Percentiles rank a stretch among this genome's conserved stretches.
These are phyloP conservation scores for Mungos mungo DNA, from an alignment of 2,113 vertebrate genomes.

Conservation along the genomic window DNA sequence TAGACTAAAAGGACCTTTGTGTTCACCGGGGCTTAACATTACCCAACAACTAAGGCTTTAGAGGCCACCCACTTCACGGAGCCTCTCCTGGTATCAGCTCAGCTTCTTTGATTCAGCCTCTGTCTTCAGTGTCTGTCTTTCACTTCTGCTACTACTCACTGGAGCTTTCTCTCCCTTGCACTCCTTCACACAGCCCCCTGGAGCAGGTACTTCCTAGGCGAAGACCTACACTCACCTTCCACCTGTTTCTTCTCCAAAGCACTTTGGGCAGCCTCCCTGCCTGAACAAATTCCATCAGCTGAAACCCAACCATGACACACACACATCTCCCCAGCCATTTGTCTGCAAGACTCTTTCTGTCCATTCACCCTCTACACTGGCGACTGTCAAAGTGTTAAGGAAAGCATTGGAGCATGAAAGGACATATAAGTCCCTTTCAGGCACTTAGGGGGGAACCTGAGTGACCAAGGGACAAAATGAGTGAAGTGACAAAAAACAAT, in stretches of 20 bases:
- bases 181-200: neutral
- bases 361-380: neutral
- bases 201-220: neutral
- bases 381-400: neutral
- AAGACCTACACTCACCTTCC: neutral
- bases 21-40: neutral
- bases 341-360: neutral
- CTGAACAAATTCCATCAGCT: neutral
- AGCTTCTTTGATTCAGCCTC: neutral
- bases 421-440: neutral
- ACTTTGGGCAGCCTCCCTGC: neutral
- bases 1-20: neutral
- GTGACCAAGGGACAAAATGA: neutral
- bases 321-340: neutral
- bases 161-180: neutral
- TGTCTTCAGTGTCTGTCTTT: neutral
- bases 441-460: neutral
- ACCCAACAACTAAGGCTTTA: neutral
- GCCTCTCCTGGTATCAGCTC: neutral
- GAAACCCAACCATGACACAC: neutral
- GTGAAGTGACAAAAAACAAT: neutral
- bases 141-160: neutral
- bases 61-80: neutral
- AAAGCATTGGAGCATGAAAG: neutral
- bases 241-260: neutral